Conservation (phyloP, 2,113 vertebrate species). For the Aspiorhynchus laticeps region DNA sequence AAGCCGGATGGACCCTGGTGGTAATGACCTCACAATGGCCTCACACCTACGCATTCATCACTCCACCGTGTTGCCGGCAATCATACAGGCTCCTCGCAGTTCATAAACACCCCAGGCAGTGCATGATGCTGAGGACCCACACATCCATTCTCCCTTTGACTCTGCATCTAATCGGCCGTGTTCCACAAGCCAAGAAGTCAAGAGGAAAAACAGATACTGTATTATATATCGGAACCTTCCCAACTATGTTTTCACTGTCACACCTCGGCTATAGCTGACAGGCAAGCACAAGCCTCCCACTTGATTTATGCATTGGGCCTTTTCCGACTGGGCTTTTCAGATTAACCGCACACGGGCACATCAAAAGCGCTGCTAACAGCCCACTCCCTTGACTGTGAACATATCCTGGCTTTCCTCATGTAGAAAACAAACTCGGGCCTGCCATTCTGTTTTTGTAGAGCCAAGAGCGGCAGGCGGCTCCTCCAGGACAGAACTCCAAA, state of each 20-base stretch:
- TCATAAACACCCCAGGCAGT: conserved; percentile 42
- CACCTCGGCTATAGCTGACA: conserved; percentile 42
- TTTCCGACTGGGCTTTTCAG: conserved; percentile 55
- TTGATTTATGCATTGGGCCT: conserved; percentile 53
- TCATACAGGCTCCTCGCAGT: conserved; percentile 37
- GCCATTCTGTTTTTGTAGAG: conserved; percentile 40
- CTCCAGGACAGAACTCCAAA: conserved; percentile 45
- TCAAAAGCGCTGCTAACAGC: conserved; percentile 53
- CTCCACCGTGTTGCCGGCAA: conserved; percentile 20
- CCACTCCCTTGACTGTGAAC: conserved; percentile 51
- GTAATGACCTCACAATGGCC: conserved; percentile 41
- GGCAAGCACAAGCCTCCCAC: conserved; percentile 51
- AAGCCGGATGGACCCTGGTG: conserved; percentile 40
- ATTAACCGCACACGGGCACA: conserved; percentile 52
- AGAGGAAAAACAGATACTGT: conserved; percentile 29
- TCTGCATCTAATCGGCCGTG: conserved; percentile 43
- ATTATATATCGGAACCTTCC: conserved; percentile 36
- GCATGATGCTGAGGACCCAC: conserved; percentile 34
- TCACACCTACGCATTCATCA: conserved; percentile 45
- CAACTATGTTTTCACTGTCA: conserved; percentile 54
- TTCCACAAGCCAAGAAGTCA: conserved; percentile 8
- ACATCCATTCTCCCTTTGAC: conserved; percentile 44
- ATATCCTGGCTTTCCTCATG: conserved; percentile 34
- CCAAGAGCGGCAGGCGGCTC: conserved; percentile 34
- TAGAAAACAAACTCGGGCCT: conserved; percentile 45